These are phyloP conservation scores for Dolichomitus sp. DNA, from an alignment of 2,888 invertebrate genomes.

Conservation along the genomic window DNA sequence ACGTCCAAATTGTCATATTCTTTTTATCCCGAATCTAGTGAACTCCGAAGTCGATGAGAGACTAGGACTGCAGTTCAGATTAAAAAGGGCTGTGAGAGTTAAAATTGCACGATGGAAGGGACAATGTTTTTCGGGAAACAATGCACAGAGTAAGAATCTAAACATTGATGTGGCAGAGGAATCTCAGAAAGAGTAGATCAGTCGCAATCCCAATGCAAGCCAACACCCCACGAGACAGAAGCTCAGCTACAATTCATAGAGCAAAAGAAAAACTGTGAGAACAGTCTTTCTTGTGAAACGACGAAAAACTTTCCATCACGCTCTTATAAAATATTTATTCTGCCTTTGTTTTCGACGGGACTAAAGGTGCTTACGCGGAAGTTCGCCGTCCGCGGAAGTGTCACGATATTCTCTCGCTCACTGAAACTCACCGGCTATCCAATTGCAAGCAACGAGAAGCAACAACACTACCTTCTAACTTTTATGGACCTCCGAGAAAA, in stretches of 20 bases:
- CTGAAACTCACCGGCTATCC: slow-evolving; percentile 39
- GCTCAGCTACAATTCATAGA: neutral
- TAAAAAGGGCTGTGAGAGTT: neutral
- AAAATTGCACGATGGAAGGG: neutral
- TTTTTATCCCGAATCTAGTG: too few species aligned
- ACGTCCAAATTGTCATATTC: too few species aligned
- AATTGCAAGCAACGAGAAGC: slow-evolving; percentile 33
- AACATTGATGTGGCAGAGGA: neutral
- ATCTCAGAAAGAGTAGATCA: neutral
- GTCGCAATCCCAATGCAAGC: neutral
- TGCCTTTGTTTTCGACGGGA: slow-evolving; percentile 23
- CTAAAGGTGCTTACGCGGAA: slow-evolving; percentile 29
- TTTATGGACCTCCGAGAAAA: slow-evolving; percentile 40
- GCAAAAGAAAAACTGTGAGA: neutral
- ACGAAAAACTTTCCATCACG: slow-evolving; percentile 30
- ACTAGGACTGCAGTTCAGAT: neutral
- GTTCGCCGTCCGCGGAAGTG: slow-evolving; percentile 17
- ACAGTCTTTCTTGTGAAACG: neutral
- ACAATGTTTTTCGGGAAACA: neutral
- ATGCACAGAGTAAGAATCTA: neutral
- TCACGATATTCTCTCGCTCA: slow-evolving; percentile 1
- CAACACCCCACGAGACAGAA: neutral
- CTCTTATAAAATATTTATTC: slow-evolving; percentile 53
- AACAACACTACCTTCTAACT: slow-evolving; percentile 46
- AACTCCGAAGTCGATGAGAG: neutral